Base-by-base conservation (phyloP, 1,140 invertebrate genomes). In the Elymnias hypermnestra region DNA sequence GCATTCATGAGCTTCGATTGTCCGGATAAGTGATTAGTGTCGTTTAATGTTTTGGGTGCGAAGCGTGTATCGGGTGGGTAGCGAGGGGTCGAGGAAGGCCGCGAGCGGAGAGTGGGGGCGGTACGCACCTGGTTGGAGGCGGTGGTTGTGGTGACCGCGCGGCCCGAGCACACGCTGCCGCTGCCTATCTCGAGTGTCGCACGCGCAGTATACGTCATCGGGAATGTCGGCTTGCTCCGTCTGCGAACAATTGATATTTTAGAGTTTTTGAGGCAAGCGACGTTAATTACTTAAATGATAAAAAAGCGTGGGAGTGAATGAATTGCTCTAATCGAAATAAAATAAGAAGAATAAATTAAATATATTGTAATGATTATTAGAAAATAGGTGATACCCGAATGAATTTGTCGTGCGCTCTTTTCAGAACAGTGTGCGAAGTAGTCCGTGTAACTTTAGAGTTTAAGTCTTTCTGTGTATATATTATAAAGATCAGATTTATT, bases 161-260 rank as follows among this genome's bases (percentile, higher is more conserved):
- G 82, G 65, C 78, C 76, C 62, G 73, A 72, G 54, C 72, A 57
- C 68, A 82, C 83, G 63, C 70, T 72, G 65, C 78, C 71, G 65
- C 77, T 79, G 60, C 79, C 81, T 50, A 87, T 87, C 67, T 87
- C 86, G 53, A 88, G 73, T 15, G 89, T 89, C 9, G 89, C 86
- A 49, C 88, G 85, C 47, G 89, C 87, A 53, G 89, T 89, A 65
- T 88, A 90, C 63, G 77, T 86, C 66, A 85, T 71, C 54, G 85
- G 82, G 60, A 79, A 76, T 63, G 63, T 65, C 42, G 77, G 64
- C 57, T 83, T 82, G 59, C 69, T 79, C 61, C 77, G 60, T 57
- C 82, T 83, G 67, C 35, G 56, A 57, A 62, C 61, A 71, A 63
- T 23, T 26, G 12, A 28, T 13, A 17, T 29, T n/a, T 35, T 44